phyloP scores from a whole-genome alignment of 2,888 invertebrate genomes.

The Tetropium fuscum region DNA sequence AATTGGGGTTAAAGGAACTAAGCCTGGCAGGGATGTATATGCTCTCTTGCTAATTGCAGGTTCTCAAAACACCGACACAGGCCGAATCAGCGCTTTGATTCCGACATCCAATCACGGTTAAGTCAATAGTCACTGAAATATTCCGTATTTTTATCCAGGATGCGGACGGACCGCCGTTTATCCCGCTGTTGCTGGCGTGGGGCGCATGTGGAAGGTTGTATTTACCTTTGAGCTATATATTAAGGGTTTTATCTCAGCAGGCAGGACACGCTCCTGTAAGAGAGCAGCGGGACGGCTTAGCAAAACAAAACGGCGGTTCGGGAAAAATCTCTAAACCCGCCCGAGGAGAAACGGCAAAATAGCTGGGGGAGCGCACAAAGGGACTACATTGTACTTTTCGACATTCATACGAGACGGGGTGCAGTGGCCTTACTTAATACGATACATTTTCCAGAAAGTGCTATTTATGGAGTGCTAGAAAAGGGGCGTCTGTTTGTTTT shows the following conservation, averaged over 20 bases:
- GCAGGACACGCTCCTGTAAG: constrained; percentile 44
- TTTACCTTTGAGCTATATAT: constrained; percentile 38
- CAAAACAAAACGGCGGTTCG: constrained; percentile 51
- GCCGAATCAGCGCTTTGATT: no score
- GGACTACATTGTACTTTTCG: not conserved
- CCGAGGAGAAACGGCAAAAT: not conserved
- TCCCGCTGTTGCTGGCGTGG: not conserved
- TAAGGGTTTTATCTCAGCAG: constrained; percentile 45
- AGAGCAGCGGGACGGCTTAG: constrained; percentile 46
- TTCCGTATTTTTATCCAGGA: constrained; percentile 2
- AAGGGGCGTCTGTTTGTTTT: not conserved
- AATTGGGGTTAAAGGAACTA: no score
- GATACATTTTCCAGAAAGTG: not conserved
- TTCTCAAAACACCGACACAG: no score
- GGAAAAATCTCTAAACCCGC: constrained; percentile 33
- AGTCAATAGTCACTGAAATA: no score
- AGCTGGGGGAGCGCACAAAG: not conserved
- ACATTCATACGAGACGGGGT: not conserved
- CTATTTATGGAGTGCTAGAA: constrained; percentile 2
- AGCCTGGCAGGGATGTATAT: no score
- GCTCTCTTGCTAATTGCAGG: no score
- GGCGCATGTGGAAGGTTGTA: constrained; percentile 20
- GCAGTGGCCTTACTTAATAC: not conserved
- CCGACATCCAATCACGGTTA: no score
- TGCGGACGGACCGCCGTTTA: no score